Evolutionary conservation across 2,888 invertebrate genomes (phyloP), one percentile per base, ranked within the genome.

Genomic region (Drosophila borealis): DNA sequence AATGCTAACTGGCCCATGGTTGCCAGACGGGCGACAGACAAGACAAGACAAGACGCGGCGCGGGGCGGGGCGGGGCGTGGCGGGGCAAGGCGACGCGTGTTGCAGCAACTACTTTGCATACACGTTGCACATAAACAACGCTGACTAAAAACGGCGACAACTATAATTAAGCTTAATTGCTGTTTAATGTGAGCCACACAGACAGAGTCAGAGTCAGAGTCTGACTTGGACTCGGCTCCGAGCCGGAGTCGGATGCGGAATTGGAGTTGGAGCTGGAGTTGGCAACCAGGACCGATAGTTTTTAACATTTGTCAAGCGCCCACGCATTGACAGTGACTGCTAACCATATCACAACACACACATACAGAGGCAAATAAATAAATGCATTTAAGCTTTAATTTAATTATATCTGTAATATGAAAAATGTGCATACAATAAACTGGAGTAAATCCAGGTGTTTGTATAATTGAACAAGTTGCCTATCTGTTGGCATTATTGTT

Each of bases 161-260:
- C 81, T 88, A 88, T 86, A 86, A 86, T 86, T 86, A 88, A 86
- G 88, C 85, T 86, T 86, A 86, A 86, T 86, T 86, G 85, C 88
- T 86, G 86, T 86, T 86, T 88, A 86, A 86, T 83, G 86, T 79
- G 80, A 74, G 61, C 77, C 72, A 71, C 70, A 55, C 50, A 55
- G 55, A 48, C 53, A 14, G 25, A 62, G 34, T 25, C 54, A 13
- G 33, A 34, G 14, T 21, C 10, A 13, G 13, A 44, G 29, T 17
- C 14, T 13, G 5, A 42, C 19, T 21, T 14, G 19, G 37, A 29
- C 6, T 25, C 6, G 25, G 25, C 25, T 25, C 6, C 0, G 51
- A 55, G 55, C 49, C 53, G 17, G 25, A 62, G 34, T 34, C 54
- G 13, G 33, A 34, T 13, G 19, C 11, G 17, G 13, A 44, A 19